Conservation (phyloP, 2,888 invertebrate genomes). For the Caenorhabditis imperialis region DNA sequence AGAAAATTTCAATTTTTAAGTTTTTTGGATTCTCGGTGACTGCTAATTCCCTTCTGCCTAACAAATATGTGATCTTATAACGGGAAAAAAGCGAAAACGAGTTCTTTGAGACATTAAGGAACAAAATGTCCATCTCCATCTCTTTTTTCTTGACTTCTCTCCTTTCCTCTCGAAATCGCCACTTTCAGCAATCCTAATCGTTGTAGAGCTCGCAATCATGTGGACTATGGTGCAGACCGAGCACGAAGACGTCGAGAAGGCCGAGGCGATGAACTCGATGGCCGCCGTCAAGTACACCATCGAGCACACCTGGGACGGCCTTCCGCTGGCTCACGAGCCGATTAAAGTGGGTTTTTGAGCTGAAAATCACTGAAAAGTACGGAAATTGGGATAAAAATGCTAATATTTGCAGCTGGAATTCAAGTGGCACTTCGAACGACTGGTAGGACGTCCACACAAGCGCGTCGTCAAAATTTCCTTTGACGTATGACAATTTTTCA, state of each 20-base stretch:
- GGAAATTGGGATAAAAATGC: not conserved
- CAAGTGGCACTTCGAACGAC: constrained; percentile 75
- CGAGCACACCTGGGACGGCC: constrained; percentile 75
- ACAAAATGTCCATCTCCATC: too few species aligned
- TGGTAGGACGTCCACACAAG: constrained; percentile 73
- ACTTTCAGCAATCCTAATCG: constrained; percentile 11
- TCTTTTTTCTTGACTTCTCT: too few species aligned
- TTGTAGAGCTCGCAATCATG: constrained; percentile 33
- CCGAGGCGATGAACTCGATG: constrained; percentile 55
- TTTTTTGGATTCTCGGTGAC: too few species aligned
- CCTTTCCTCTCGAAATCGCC: too few species aligned
- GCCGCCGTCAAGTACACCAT: constrained; percentile 69
- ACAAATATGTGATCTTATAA: too few species aligned
- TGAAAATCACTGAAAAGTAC: too few species aligned
- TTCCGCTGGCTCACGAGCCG: constrained; percentile 73
- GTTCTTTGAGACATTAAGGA: too few species aligned
- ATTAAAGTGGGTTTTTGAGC: constrained; percentile 51
- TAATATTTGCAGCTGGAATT: constrained; percentile 59
- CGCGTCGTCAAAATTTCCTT: constrained; percentile 69
- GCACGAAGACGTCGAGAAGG: constrained; percentile 49
- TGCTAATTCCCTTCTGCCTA: too few species aligned
- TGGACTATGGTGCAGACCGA: constrained; percentile 42
- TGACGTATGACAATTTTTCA: constrained; percentile 37
- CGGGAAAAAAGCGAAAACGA: too few species aligned
- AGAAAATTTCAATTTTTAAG: too few species aligned